Base-by-base conservation (phyloP, 2,113 vertebrate species). In the Hippocampus barbouri region DNA sequence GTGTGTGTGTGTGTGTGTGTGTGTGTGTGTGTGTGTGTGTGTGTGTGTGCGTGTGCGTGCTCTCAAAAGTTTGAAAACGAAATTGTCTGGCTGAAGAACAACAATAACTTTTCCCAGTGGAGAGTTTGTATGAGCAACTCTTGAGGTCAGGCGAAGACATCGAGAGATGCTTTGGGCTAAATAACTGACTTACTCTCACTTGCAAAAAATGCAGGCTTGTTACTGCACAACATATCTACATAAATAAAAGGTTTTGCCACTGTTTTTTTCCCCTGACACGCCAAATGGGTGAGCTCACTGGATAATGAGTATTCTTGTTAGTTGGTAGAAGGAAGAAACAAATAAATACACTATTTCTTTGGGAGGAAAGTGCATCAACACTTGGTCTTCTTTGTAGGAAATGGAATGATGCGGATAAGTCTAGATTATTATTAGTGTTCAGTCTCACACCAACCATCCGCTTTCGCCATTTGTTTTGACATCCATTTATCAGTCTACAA, bases 131-230 rank as follows among this genome's bases (percentile, higher is more conserved):
- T 54, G 6, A 68, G 20, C 66, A 54, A 53, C 25, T 68, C 66
- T 27, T 68, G 47, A 27, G 47, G 66, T 67, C 66, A 51, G n/a
- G 25, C 8, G 14, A 6, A 49, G 8, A 25, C 65, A 30, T 15
- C 12, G 41, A 14, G 23, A 61, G 27, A 20, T 30, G 65, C 43
- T 67, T 67, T 67, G 16, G 66, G 47, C 66, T 67, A 51, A 67
- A 67, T 67, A 51, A 30, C 25, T 4, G 25, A 30, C 47, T 53
- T 20, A 53, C 47, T 43, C 5, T n/a, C 1, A 62, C 60, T 62
- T 38, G 27, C 18, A 11, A 12, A 14, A 65, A 65, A 64, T 16
- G 11, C 63, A 45, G 41, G 21, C 21, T 65, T 23, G 41, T 65
- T 25, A 65, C 63, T 45, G 40, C 41, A 45, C 63, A 65, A 2